Conservation (phyloP, 2,888 invertebrate genomes). For the Dimorphilus gyrociliatus region DNA sequence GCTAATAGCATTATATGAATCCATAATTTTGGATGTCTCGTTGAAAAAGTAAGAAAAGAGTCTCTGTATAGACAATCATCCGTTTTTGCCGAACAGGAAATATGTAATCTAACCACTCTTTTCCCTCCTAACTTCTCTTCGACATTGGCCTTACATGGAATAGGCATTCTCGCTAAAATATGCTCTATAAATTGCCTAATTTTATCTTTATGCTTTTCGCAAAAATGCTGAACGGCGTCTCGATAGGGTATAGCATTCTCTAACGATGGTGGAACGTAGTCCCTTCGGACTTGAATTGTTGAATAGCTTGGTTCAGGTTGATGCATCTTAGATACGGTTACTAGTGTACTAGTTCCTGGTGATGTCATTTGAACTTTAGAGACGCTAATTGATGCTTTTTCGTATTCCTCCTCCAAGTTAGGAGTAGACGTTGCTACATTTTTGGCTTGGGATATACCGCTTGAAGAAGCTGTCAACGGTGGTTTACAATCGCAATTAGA, state of each 20-base stretch:
- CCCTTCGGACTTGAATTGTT: no score
- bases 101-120: conserved; percentile 51
- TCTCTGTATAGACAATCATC: conserved; percentile 63
- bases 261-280: no score
- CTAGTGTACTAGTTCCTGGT: no score
- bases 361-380: no score
- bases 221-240: conserved; percentile 68
- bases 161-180: conserved; percentile 62
- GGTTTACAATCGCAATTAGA: no score
- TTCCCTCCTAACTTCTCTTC: conserved; percentile 49
- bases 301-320: no score
- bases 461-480: no score
- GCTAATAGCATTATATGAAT: conserved; percentile 90
- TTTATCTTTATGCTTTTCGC: conserved; percentile 79
- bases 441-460: no score
- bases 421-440: no score
- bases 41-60: conserved; percentile 41
- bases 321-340: no score
- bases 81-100: conserved; percentile 61
- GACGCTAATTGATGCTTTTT: no score
- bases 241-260: conserved; percentile 17
- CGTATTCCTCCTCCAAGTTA: no score
- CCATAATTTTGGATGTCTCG: conserved; percentile 68
- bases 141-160: conserved; percentile 80
- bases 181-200: conserved; percentile 79